These are phyloP conservation scores for Calonectris borealis DNA, from an alignment of 2,113 vertebrate genomes.

Conservation along the genomic window DNA sequence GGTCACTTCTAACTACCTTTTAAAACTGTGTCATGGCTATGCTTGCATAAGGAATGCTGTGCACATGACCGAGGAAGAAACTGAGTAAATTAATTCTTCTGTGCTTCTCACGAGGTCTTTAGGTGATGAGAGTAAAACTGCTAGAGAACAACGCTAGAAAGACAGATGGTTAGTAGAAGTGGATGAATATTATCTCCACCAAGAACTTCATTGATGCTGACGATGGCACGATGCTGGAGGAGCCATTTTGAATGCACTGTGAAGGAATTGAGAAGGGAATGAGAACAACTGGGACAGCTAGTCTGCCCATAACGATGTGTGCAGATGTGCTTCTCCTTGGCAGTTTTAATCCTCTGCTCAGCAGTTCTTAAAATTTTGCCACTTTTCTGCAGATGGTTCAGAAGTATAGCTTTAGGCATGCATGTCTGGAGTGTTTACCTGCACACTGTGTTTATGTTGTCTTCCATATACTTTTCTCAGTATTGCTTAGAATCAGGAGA, in stretches of 20 bases:
- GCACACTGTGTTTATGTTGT: neutral
- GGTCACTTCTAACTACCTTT: neutral
- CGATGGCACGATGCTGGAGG: neutral
- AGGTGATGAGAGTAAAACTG: neutral
- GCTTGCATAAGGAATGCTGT: neutral
- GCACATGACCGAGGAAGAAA: neutral
- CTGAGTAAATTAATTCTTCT: neutral
- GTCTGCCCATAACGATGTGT: neutral
- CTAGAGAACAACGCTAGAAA: neutral
- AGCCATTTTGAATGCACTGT: neutral
- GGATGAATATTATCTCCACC: neutral
- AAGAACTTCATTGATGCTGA: neutral
- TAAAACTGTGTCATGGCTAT: neutral
- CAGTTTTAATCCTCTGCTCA: neutral
- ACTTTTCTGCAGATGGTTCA: neutral
- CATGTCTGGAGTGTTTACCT: neutral
- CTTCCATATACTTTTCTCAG: neutral
- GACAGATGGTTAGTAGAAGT: neutral
- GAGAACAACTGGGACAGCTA: neutral
- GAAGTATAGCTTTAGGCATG: neutral
- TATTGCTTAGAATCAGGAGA: neutral
- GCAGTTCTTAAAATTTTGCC: neutral
- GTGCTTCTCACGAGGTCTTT: neutral
- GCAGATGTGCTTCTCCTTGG: neutral
- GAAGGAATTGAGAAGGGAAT: neutral